A percentile compares a stretch with the other conserved stretches of the same genome.
Evolutionary conservation across 2,113 vertebrate genomes (phyloP).

Genomic region (Vombatus ursinus): DNA sequence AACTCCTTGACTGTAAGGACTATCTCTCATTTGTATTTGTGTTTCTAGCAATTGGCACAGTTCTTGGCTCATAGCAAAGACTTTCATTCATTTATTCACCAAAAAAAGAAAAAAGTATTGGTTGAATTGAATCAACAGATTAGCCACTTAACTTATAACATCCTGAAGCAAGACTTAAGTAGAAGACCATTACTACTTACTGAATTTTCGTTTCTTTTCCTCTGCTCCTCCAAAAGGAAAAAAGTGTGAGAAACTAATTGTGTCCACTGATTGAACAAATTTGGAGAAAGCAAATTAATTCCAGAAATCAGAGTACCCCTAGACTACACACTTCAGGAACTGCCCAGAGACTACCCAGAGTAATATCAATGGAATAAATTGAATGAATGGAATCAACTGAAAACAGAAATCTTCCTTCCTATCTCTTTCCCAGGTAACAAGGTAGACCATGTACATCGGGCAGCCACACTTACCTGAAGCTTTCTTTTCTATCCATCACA

Average conservation of each 20-base stretch:
- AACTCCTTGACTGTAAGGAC: not conserved
- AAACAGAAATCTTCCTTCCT: not conserved
- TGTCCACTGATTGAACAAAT: not conserved
- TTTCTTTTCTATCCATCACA: not conserved
- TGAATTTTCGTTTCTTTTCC: not conserved
- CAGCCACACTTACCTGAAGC: not conserved
- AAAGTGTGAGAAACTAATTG: not conserved
- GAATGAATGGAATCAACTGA: not conserved
- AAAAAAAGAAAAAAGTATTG: not conserved
- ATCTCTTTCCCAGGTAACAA: not conserved
- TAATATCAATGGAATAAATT: not conserved
- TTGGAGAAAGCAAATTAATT: not conserved
- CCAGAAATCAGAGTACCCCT: not conserved
- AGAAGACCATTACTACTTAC: not conserved
- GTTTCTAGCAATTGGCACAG: not conserved
- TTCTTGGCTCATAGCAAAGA: not conserved
- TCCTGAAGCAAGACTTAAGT: not conserved
- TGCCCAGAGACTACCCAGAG: not conserved
- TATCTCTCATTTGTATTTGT: not conserved
- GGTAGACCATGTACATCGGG: not conserved
- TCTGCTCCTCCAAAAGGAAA: not conserved
- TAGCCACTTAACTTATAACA: not conserved
- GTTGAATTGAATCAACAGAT: not conserved
- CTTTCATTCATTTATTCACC: not conserved
- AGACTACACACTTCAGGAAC: not conserved